Conservation (phyloP, 2,797 vertebrate genomes). For the Hippocampus kuda region DNA sequence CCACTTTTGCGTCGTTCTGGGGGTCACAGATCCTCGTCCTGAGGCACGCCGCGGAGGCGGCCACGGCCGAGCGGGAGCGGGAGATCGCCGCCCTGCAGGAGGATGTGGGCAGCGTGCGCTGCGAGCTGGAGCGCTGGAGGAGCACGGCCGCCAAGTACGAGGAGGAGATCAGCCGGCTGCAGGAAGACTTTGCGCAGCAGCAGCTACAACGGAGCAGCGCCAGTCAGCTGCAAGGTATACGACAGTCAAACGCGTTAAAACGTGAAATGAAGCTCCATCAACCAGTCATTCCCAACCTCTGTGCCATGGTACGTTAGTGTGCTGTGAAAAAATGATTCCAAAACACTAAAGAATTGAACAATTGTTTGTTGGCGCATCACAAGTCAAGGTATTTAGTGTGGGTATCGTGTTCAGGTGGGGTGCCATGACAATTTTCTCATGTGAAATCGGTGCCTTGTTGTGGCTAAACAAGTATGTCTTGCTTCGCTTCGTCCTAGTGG, state of each 20-base stretch:
- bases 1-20: neutral
- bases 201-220: slow-evolving; percentile 74
- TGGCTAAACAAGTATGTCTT: neutral
- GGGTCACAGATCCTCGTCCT: slow-evolving; percentile 71
- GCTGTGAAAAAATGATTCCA: no score
- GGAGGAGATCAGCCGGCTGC: slow-evolving; percentile 77
- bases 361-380: no score
- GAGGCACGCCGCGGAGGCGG: slow-evolving; percentile 77
- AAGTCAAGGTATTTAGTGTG: no score
- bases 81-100: slow-evolving; percentile 78
- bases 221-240: slow-evolving; percentile 74
- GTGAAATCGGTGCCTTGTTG: no score
- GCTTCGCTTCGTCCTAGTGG: slow-evolving; percentile 55
- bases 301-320: neutral
- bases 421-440: no score
- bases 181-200: slow-evolving; percentile 75
- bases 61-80: slow-evolving; percentile 74
- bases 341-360: no score
- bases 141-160: slow-evolving; percentile 79
- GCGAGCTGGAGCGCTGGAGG: slow-evolving; percentile 82
- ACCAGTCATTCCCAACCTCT: neutral
- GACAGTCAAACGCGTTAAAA: neutral
- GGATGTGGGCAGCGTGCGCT: slow-evolving; percentile 72
- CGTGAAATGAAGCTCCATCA: neutral
- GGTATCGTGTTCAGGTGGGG: no score